These are phyloP conservation scores for Saguinus midas DNA, from an alignment of 2,113 vertebrate species.

Conservation along the genomic window DNA sequence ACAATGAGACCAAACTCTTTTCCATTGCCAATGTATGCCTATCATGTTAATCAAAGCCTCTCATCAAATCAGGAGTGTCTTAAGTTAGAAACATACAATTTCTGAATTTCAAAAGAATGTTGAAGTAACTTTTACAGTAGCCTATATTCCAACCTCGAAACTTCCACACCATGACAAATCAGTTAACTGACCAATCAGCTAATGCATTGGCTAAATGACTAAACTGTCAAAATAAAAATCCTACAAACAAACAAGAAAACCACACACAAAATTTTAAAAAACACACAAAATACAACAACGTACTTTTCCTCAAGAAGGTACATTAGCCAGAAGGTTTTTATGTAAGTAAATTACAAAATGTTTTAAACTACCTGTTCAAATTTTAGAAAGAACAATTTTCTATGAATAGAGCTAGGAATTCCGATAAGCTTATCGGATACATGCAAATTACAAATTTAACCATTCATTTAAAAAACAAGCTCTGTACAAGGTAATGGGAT, in stretches of 20 bases:
- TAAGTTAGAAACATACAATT: background rate
- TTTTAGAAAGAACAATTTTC: background rate
- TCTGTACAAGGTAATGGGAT: background rate
- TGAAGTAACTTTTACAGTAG: background rate
- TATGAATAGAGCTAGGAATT: background rate
- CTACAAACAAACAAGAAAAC: background rate
- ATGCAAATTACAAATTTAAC: background rate
- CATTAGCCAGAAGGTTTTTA: background rate
- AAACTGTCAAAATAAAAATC: background rate
- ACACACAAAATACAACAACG: background rate
- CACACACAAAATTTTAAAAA: background rate
- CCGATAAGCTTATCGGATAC: background rate
- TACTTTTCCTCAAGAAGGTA: background rate
- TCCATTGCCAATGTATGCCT: background rate
- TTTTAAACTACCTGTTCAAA: background rate
- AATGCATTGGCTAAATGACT: background rate
- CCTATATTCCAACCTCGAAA: background rate
- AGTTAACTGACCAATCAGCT: background rate
- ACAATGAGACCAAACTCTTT: conserved; percentile 20
- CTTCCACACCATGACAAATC: background rate
- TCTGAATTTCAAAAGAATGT: background rate
- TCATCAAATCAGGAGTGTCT: background rate
- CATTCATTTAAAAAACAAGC: background rate
- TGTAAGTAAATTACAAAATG: background rate
- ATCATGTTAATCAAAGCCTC: conserved; percentile 1